A percentile compares a stretch with the other conserved stretches of the same genome.
phyloP scores from a whole-genome alignment of 2,888 invertebrate species.

The Eledona agricola region DNA sequence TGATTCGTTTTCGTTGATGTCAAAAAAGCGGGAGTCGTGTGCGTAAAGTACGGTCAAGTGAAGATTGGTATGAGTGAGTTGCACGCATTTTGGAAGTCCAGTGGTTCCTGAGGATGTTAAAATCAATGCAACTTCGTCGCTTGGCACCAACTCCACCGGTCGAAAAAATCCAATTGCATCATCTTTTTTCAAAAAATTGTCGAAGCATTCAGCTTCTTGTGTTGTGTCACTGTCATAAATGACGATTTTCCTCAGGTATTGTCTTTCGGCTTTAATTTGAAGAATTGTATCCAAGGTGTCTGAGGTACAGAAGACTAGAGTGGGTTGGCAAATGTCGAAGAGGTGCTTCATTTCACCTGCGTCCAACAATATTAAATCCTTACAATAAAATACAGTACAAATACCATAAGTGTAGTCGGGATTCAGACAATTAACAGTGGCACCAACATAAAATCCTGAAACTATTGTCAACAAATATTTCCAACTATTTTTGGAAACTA shows the following conservation, averaged over 20 bases:
- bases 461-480: slow-evolving; percentile 4
- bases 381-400: not conserved
- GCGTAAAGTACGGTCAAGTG: slow-evolving; percentile 51
- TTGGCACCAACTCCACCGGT: slow-evolving; percentile 9
- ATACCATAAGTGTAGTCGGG: slow-evolving; percentile 15
- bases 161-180: not conserved
- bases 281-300: slow-evolving; percentile 7
- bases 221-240: slow-evolving; percentile 5
- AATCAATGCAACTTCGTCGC: slow-evolving; percentile 70
- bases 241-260: not conserved
- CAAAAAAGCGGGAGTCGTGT: slow-evolving; percentile 1
- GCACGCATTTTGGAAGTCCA: slow-evolving; percentile 79
- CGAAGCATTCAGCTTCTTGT: slow-evolving; percentile 3
- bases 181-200: slow-evolving; percentile 1
- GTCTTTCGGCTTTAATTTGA: slow-evolving; percentile 1
- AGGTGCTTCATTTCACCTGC: slow-evolving; percentile 24
- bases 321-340: slow-evolving; percentile 6
- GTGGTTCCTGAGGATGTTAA: slow-evolving; percentile 89
- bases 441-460: slow-evolving; percentile 11
- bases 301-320: slow-evolving; percentile 9
- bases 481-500: slow-evolving; percentile 9
- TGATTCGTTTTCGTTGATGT: slow-evolving; percentile 10
- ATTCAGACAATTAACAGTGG: slow-evolving; percentile 7
- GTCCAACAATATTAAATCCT: not conserved
- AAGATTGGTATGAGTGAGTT: slow-evolving; percentile 63